Evolutionary conservation across 2,888 invertebrate genomes (phyloP), one percentile per base, ranked within the genome.

Genomic region (Sialis lutaria): DNA sequence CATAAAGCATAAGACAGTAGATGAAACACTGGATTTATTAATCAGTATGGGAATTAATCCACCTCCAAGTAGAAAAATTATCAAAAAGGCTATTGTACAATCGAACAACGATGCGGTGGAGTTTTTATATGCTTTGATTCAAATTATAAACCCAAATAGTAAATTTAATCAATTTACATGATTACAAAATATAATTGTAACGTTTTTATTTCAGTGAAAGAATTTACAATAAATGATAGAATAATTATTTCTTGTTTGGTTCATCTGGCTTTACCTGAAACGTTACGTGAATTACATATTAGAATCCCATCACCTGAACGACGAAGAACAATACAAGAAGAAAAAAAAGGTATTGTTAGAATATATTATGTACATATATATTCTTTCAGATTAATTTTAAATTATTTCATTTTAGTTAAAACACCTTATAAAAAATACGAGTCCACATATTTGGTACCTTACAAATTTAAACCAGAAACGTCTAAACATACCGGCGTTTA

Each of bases 251-350:
- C 64, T 5, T 56, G 60, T 0, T 61, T 65, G 1, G 61, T 58
- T 6, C 65, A 65, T 54, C 53, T 65, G 34, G 58, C 60, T 6
- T 59, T 67, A 49, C 55, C 52, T 37, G 52, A 55, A n/a, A 64
- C 64, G 3, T 50, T 65, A 10, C 56, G 56, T 41, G 65, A 67
- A 51, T 50, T 65, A 41, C 65, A 67, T 49, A 53, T 65, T 13
- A 55, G 67, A 47, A 62, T 64, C 45, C 67, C 67, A 5, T 65
- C 65, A 8, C 67, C 67, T 2, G 57, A 57, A 6, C 41, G 34
- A 22, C 37, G 32, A 33, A 30, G 12, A 8, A 43, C 41, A 41
- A 13, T 12, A 45, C 34, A 42, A 10, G 10, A 39, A 42, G n/a
- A 13, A 43, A 43, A 43, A 6, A 31, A 31, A 43, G 33, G 8